Conservation (phyloP, 2,797 vertebrate genomes). For the Diplodus puntazzo region DNA sequence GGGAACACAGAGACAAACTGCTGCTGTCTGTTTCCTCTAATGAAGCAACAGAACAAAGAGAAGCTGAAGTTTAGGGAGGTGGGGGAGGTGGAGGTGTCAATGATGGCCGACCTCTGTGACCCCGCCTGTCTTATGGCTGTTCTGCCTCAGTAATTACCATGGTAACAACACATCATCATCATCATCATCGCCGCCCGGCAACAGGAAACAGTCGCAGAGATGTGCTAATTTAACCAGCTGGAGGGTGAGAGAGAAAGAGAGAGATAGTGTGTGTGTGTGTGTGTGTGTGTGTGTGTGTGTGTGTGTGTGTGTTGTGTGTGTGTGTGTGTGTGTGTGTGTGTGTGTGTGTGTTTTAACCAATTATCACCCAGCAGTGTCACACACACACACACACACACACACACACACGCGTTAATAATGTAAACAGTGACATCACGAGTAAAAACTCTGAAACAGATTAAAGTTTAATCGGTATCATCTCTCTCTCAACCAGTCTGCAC, state of each 20-base stretch:
- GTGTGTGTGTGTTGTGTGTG: too few relatives aligned
- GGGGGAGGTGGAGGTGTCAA: background rate
- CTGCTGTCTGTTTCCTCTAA: background rate
- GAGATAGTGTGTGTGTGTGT: too few relatives aligned
- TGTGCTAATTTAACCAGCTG: conserved; percentile 44
- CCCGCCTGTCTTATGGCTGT: conserved; percentile 46
- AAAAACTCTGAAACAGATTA: conserved; percentile 11
- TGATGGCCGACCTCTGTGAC: conserved; percentile 52
- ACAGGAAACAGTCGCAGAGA: conserved; percentile 48
- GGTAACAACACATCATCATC: conserved; percentile 61
- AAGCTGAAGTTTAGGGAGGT: background rate
- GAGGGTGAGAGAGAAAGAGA: background rate
- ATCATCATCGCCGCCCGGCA: conserved; percentile 34
- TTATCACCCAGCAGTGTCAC: conserved; percentile 29
- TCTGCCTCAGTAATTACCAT: conserved; percentile 65
- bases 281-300: conserved; percentile 5
- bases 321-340: background rate
- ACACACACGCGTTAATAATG: background rate
- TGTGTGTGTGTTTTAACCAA: conserved; percentile 39
- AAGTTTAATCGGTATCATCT: background rate
- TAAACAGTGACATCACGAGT: conserved; percentile 18
- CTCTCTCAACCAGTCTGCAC: too few relatives aligned
- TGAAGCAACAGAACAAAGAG: conserved; percentile 7
- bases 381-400: conserved; percentile 1
- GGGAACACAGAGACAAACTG: background rate